Percentiles rank a stretch among this genome's conserved stretches.
phyloP scores from a whole-genome alignment of 2,113 vertebrate species.

The Mesocricetus auratus region DNA sequence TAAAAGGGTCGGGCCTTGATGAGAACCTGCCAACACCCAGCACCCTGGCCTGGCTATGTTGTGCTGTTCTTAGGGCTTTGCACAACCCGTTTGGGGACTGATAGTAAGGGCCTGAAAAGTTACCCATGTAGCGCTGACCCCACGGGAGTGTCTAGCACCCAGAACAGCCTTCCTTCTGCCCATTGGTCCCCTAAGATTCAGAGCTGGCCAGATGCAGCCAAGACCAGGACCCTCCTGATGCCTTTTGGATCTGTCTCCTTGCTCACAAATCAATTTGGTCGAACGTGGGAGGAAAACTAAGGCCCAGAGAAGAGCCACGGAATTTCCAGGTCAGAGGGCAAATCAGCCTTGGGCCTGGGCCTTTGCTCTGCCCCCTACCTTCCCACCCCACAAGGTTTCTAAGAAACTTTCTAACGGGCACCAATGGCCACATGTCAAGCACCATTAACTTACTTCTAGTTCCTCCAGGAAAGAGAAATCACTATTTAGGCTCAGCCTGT shows the following conservation, averaged over 20 bases:
- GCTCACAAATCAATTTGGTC: not conserved
- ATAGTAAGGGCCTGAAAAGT: not conserved
- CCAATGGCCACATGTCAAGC: not conserved
- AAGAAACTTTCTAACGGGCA: not conserved
- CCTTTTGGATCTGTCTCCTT: not conserved
- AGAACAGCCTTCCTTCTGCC: not conserved
- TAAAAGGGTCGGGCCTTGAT: not conserved
- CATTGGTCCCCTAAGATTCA: fast-evolving
- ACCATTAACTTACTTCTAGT: not conserved
- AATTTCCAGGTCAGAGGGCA: not conserved
- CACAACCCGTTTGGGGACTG: not conserved
- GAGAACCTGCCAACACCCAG: not conserved
- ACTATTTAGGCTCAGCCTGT: not conserved
- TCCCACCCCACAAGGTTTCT: not conserved
- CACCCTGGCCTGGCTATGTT: not conserved
- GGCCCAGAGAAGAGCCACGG: not conserved
- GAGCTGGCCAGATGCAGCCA: not conserved
- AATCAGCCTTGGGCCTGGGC: not conserved
- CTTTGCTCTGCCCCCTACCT: not conserved
- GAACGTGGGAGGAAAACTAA: constrained; percentile 19
- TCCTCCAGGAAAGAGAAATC: not conserved
- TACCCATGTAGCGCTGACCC: not conserved
- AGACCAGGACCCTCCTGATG: not conserved
- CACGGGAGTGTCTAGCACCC: not conserved
- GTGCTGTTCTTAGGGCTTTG: not conserved